Evolutionary conservation across 1,140 invertebrate species (phyloP), one percentile per base, ranked within the genome.

Genomic region (Calephelis nemesis): DNA sequence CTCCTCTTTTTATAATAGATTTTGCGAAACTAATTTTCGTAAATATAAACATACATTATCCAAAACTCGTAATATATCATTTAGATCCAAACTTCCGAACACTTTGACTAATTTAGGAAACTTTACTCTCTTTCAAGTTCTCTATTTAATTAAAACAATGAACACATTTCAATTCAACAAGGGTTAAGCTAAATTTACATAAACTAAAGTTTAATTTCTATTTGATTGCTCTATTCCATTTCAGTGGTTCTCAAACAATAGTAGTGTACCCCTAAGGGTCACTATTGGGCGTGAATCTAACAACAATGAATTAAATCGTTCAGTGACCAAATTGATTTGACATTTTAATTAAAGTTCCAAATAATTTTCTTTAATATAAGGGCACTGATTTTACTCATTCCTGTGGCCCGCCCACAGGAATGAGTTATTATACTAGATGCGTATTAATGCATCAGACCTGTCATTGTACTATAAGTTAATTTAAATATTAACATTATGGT

Each of bases 81-180:
- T 10, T 19, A 19, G 15, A 54, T 54, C 52, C 52, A 30, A 54
- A 54, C 52, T 54, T 54, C 52, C 19, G 52, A 54, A 15, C 52
- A 19, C 52, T 54, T 19, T 19, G 10, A 54, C 50, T 19, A 54
- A 54, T 54, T 54, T 19, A 54, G 50, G 10, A 54, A 54, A 54
- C 50, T 54, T 54, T 54, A 19, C 8, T 54, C 7, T 54, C 50
- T 54, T 54, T 54, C 19, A 54, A 19, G 15, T 19, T 5, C 8
- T 54, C 9, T 42, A 47, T 63, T 62, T 63, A 42, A 63, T 42
- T 45, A 63, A 63, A 63, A 54, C 50, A 54, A n/a, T 13, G 50
- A 54, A 54, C 50, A 54, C 50, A 54, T 54, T 54, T 54, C 50
- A 54, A 10, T 54, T 54, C 15, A 30, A 8, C 50, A 15, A 19